A percentile compares a stretch with the other conserved stretches of the same genome.
Conservation (phyloP, 2,797 vertebrate genomes). For the Cossypha niveicapilla region DNA sequence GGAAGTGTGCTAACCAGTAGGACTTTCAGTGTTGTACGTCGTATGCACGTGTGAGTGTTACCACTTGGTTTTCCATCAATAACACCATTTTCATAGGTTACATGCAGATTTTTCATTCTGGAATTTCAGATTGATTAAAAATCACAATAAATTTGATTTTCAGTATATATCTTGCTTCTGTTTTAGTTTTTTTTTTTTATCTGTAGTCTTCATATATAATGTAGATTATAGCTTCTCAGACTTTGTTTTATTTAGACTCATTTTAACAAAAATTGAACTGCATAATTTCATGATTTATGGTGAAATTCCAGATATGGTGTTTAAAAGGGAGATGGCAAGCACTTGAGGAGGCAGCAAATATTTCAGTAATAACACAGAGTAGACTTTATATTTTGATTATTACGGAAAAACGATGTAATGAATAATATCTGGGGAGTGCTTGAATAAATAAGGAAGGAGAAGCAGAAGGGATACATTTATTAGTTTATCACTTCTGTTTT, state of each 20-base stretch:
- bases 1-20: not conserved
- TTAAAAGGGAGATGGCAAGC: not conserved
- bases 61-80: not conserved
- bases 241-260: not conserved
- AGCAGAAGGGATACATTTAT: not conserved
- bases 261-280: not conserved
- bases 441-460: not conserved
- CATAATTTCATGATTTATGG: not conserved
- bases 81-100: not conserved
- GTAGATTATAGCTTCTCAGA: not conserved
- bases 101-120: not conserved
- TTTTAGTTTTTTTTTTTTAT: not conserved
- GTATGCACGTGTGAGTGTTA: not conserved
- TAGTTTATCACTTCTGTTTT: not conserved
- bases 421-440: not conserved
- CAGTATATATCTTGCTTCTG: not conserved
- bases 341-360: not conserved
- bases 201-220: not conserved
- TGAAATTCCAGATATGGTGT: not conserved
- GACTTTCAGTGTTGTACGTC: not conserved
- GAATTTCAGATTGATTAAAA: not conserved
- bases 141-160: not conserved
- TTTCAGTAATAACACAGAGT: not conserved
- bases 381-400: not conserved
- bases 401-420: not conserved